Conservation (phyloP, 2,888 invertebrate species). For the Junonia oenone region DNA sequence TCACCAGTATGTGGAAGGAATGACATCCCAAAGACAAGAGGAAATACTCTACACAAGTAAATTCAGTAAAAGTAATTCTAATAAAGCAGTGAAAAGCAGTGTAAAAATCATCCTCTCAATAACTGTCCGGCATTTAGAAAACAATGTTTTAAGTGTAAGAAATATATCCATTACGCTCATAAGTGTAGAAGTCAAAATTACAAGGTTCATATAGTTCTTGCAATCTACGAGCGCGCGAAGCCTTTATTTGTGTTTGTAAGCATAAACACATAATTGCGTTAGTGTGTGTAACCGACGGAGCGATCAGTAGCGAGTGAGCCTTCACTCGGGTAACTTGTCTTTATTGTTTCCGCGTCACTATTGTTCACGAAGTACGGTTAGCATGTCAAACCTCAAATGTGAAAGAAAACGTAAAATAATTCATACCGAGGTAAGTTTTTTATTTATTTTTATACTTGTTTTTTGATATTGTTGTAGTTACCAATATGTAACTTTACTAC, state of each 20-base stretch:
- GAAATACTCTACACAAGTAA: too few relatives aligned
- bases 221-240: background rate
- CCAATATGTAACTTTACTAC: background rate
- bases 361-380: background rate
- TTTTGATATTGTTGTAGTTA: background rate
- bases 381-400: background rate
- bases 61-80: too few relatives aligned
- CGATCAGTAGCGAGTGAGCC: background rate
- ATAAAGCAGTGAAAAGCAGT: too few relatives aligned
- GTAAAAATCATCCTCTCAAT: too few relatives aligned
- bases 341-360: background rate
- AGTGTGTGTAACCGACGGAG: background rate
- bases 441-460: background rate
- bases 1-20: too few relatives aligned
- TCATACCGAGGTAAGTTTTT: background rate
- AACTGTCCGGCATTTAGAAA: too few relatives aligned
- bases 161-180: too few relatives aligned
- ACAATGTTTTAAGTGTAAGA: too few relatives aligned
- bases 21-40: too few relatives aligned
- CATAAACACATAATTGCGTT: background rate
- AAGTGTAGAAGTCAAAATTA: too few relatives aligned
- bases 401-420: background rate
- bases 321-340: background rate
- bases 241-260: background rate
- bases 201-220: too few relatives aligned